A percentile compares a stretch with the other conserved stretches of the same genome.
Conservation (phyloP, 2,113 vertebrate genomes). For the Siniperca knerii region DNA sequence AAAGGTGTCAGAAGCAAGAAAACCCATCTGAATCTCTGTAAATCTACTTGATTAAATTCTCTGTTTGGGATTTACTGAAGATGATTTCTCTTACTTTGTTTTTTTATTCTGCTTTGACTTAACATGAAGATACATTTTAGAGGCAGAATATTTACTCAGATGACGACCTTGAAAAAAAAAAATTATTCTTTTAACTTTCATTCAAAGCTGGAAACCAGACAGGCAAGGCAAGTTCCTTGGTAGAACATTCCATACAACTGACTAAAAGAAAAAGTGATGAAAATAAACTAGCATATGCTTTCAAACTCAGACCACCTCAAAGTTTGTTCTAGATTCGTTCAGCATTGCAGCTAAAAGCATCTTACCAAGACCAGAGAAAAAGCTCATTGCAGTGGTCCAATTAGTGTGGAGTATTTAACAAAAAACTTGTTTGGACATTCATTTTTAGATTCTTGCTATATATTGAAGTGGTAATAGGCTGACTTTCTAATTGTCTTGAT, state of each 20-base stretch:
- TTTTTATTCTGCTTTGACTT: constrained; percentile 15
- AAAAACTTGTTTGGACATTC: background rate
- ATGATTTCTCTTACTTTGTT: background rate
- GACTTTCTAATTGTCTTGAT: background rate
- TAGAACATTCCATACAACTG: background rate
- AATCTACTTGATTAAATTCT: constrained; percentile 36
- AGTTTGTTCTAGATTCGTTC: background rate
- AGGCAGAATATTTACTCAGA: background rate
- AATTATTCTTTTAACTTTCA: background rate
- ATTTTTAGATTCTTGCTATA: background rate
- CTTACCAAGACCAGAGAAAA: background rate
- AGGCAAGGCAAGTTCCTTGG: background rate
- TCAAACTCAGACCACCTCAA: background rate
- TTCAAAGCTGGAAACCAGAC: background rate
- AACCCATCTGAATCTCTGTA: constrained; percentile 1
- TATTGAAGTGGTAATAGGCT: background rate
- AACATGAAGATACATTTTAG: background rate
- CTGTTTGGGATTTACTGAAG: constrained; percentile 7
- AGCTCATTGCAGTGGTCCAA: background rate
- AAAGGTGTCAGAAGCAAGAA: constrained; percentile 14
- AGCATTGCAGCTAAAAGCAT: background rate
- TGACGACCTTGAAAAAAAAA: background rate
- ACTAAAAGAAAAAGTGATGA: background rate
- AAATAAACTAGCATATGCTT: no score
- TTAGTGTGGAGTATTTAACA: no score